These are phyloP conservation scores for Tuberolachnus salignus DNA, from an alignment of 2,888 invertebrate species.

Conservation along the genomic window DNA sequence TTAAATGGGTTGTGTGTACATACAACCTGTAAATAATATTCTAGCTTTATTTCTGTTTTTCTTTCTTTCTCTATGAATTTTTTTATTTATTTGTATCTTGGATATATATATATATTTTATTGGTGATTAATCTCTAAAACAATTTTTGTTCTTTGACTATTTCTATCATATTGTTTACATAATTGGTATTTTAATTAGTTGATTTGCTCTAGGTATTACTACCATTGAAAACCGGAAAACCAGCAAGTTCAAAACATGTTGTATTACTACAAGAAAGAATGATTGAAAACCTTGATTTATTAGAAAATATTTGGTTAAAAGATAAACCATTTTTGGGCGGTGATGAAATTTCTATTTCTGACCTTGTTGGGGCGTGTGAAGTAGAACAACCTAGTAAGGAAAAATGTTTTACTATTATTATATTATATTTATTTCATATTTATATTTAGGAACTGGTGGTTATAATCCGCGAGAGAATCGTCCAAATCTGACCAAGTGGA, in stretches of 20 bases:
- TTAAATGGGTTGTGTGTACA: too few relatives aligned
- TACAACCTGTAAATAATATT: too few relatives aligned
- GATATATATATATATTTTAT: constrained; percentile 6
- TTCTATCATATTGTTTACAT: neutral
- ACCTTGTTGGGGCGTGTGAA: constrained; percentile 64
- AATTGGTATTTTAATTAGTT: neutral
- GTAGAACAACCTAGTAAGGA: constrained; percentile 63
- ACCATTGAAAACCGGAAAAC: constrained; percentile 60
- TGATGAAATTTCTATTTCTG: constrained; percentile 63
- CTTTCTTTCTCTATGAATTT: too few relatives aligned
- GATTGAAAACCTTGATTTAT: constrained; percentile 60
- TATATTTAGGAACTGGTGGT: constrained; percentile 61
- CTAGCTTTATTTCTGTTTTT: too few relatives aligned
- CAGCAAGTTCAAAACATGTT: constrained; percentile 60
- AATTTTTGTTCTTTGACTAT: neutral
- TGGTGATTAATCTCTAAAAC: neutral
- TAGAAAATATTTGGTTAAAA: constrained; percentile 61
- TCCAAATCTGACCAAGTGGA: constrained; percentile 62
- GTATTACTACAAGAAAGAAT: constrained; percentile 60
- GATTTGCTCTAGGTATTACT: constrained; percentile 4
- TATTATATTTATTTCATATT: neutral
- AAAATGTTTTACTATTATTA: constrained; percentile 25
- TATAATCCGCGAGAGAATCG: constrained; percentile 61
- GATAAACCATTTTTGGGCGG: constrained; percentile 61
- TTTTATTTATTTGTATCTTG: too few relatives aligned